Conservation (phyloP, 1,140 invertebrate genomes). For the Cydia amplana region DNA sequence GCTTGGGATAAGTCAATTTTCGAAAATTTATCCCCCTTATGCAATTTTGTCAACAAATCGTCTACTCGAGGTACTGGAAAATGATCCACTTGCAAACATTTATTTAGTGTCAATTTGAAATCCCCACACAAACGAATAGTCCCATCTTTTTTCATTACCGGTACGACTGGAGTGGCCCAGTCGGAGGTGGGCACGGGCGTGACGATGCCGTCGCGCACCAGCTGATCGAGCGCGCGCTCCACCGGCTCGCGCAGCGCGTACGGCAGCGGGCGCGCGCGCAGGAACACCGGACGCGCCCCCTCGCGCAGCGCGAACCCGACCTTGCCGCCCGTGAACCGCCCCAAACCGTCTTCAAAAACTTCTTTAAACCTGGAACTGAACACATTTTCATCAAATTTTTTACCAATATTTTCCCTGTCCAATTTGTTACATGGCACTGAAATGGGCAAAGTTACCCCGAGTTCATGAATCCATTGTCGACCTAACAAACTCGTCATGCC, state of each 20-base stretch:
- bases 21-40: constrained; percentile 37
- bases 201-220: constrained; percentile 34
- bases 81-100: constrained; percentile 46
- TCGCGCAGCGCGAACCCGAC: constrained; percentile 37
- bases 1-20: not conserved
- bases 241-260: constrained; percentile 46
- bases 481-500: constrained; percentile 41
- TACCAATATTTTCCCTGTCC: not conserved
- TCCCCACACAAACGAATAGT: constrained; percentile 54
- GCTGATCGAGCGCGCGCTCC: constrained; percentile 33
- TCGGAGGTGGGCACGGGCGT: constrained; percentile 39
- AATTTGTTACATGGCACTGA: constrained; percentile 11
- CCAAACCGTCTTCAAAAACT: constrained; percentile 47
- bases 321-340: constrained; percentile 45
- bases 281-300: constrained; percentile 43
- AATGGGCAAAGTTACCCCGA: constrained; percentile 33
- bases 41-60: constrained; percentile 46
- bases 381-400: constrained; percentile 9
- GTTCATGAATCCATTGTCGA: constrained; percentile 45
- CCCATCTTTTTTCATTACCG: constrained; percentile 56
- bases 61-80: constrained; percentile 57
- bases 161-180: constrained; percentile 65
- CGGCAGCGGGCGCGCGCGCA: constrained; percentile 50
- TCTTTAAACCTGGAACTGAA: constrained; percentile 51
- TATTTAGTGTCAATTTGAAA: constrained; percentile 55